A percentile compares a stretch with the other conserved stretches of the same genome.
These are phyloP conservation scores for Falco concolor DNA, from an alignment of 2,797 vertebrate genomes.

Conservation along the genomic window DNA sequence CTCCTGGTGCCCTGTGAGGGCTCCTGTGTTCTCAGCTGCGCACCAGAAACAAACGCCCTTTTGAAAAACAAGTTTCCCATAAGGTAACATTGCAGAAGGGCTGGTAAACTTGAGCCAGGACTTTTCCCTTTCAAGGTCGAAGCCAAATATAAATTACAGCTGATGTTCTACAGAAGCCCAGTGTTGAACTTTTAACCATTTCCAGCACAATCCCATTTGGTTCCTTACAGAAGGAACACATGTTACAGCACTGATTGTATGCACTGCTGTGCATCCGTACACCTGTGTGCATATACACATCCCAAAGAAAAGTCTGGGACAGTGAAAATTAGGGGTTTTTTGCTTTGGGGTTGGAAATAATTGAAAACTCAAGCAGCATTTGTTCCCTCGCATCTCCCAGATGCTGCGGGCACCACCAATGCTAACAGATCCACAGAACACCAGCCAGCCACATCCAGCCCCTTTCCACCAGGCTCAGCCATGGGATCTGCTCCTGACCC, in stretches of 20 bases:
- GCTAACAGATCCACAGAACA: background rate
- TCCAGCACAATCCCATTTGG: background rate
- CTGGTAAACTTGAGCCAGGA: background rate
- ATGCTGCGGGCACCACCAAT: rapidly evolving
- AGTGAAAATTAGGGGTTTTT: background rate
- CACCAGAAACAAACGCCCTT: constrained; percentile 1
- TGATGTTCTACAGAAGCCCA: background rate
- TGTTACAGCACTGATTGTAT: rapidly evolving
- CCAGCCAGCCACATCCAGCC: background rate
- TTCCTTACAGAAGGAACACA: background rate
- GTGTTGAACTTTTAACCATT: background rate
- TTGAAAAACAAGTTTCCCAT: background rate
- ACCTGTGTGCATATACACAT: rapidly evolving
- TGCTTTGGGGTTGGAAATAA: background rate
- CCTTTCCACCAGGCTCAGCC: background rate
- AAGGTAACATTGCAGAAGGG: background rate
- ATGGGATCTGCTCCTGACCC: background rate
- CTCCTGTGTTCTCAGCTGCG: constrained; percentile 23
- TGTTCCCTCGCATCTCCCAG: background rate
- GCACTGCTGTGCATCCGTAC: rapidly evolving
- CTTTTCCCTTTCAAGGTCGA: background rate
- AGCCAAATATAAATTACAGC: background rate
- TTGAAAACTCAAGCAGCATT: too few species aligned
- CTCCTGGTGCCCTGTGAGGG: background rate
- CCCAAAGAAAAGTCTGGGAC: background rate